Evolutionary conservation across 2,113 vertebrate species (phyloP), one percentile per base, ranked within the genome.

Genomic region (Phocoena sinus): DNA sequence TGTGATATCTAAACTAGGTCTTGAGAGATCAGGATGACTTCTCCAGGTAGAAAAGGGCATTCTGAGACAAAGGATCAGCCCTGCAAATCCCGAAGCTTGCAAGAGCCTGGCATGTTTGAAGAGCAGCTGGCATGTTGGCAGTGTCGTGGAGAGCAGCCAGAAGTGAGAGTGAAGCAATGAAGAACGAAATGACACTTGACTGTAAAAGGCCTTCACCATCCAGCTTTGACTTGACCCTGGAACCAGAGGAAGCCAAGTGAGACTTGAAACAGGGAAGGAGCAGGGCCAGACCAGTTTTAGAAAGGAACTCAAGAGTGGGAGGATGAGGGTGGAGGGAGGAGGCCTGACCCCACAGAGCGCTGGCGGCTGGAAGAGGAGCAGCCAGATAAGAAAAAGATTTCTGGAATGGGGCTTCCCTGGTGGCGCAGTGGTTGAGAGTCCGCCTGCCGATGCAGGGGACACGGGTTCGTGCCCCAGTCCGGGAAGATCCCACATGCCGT

Each of bases 51-150:
- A 36, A 26, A 65, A 74, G 68, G n/a, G 17, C 38, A 20, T 58
- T 31, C 28, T 1, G 5, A 47, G 68, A 21, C 36, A 11, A 13
- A 58, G 79, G 23, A 5, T 9, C 47, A 17, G 33, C 18, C 4
- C 23, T 36, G 12, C 17, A 44, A 65, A 73, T n/a, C 44, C 26
- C 50, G 77, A 74, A 15, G 44, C 26, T 12, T 65, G 67, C 25
- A 50, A 21, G n/a, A 71, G 14, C 9, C 50, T 28, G 18, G 36
- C 63, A 2, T 20, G 6, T 82, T 70, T 8, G 36, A 67, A 56
- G 50, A 67, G 44, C 33, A 9, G 0, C n/a, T 13, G 56, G 41
- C 8, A 2, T 8, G 4, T 13, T 9, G 53, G 38, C 0, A 1
- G 23, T 26, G 84, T 38, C 38, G 10, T 28, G 7, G 15, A 41